Evolutionary conservation across 2,888 invertebrate genomes (phyloP).

Genomic region (Cynaeus angustus): DNA sequence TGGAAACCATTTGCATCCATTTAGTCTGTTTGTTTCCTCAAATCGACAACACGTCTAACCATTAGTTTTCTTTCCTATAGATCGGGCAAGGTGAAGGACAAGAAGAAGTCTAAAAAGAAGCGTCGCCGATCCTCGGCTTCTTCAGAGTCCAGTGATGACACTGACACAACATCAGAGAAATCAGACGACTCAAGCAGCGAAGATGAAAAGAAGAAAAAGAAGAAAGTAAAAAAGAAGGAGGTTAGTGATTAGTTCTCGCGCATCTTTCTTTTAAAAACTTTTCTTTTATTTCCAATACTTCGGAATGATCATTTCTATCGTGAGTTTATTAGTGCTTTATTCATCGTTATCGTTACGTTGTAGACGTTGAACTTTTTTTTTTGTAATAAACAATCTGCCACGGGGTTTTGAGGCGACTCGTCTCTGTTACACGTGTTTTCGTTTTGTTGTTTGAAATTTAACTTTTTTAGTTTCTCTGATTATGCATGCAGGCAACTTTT

Average conservation of each 20-base stretch:
- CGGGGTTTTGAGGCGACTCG: neutral
- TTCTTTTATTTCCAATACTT: constrained; percentile 40
- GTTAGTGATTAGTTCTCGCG: constrained; percentile 60
- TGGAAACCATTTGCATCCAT: constrained; percentile 35
- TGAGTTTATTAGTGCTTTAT: constrained; percentile 38
- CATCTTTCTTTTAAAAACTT: neutral
- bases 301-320: constrained; percentile 36
- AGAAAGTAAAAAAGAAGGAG: constrained; percentile 72
- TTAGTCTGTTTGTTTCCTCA: constrained; percentile 13
- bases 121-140: constrained; percentile 62
- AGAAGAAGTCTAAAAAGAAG: constrained; percentile 68
- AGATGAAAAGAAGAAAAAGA: constrained; percentile 72
- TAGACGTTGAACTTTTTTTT: constrained; percentile 10
- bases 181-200: constrained; percentile 70
- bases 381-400: neutral
- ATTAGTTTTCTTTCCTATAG: constrained; percentile 54
- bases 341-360: constrained; percentile 17
- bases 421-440: constrained; percentile 1
- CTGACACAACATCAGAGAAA: constrained; percentile 59
- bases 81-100: constrained; percentile 68
- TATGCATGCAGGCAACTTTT: constrained; percentile 64
- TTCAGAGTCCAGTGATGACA: constrained; percentile 63
- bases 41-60: neutral
- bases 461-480: constrained; percentile 46
- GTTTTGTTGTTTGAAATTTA: neutral